These are phyloP conservation scores for Hafferia zeledoni DNA, from an alignment of 2,797 vertebrate species.

Conservation along the genomic window DNA sequence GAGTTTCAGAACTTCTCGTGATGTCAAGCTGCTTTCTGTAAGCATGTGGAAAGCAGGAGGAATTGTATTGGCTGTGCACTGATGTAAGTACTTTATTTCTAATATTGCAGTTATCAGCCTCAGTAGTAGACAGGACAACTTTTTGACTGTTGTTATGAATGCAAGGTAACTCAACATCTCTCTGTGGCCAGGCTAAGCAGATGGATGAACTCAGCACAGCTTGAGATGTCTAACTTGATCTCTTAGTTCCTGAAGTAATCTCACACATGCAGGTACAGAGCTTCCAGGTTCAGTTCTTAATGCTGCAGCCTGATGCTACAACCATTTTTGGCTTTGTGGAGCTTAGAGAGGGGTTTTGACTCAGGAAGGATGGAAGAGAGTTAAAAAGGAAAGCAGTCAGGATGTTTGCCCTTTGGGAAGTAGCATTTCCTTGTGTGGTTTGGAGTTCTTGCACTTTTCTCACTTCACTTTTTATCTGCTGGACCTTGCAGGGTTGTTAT, in stretches of 20 bases:
- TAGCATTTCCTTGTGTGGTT: neutral
- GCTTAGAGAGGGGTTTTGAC: neutral
- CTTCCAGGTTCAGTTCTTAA: neutral
- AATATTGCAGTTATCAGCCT: neutral
- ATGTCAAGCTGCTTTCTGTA: neutral
- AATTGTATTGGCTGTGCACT: neutral
- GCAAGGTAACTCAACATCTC: neutral
- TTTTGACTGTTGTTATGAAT: neutral
- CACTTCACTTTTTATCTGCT: neutral
- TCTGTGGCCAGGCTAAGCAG: neutral
- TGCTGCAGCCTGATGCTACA: neutral
- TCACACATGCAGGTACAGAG: fast-evolving
- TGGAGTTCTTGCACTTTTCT: neutral
- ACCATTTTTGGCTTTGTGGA: neutral
- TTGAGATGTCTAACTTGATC: neutral
- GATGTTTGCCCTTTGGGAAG: neutral
- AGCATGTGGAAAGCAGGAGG: neutral
- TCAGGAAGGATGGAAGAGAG: neutral
- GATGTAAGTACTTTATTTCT: neutral
- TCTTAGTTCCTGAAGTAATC: neutral
- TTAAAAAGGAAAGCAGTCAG: neutral
- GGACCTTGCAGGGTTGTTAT: neutral
- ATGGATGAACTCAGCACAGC: neutral
- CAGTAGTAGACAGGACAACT: neutral
- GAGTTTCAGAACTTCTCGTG: neutral